Evolutionary conservation across 2,888 invertebrate genomes (phyloP).

Genomic region (Theretra japonica): DNA sequence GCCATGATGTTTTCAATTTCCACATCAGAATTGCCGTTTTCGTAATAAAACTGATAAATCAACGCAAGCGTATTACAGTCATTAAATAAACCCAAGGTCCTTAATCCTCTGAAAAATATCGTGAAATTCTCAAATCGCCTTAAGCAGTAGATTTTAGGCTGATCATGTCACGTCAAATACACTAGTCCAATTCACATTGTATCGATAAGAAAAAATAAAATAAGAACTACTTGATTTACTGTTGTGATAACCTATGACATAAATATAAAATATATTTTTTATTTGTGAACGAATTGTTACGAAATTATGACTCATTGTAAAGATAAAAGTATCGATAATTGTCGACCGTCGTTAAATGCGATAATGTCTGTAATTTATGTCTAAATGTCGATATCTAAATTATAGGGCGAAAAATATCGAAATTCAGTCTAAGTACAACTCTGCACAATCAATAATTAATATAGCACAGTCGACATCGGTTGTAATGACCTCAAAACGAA

Average conservation of each 20-base stretch:
- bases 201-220: not conserved
- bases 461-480: not conserved
- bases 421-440: constrained; percentile 3
- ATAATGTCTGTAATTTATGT: not conserved
- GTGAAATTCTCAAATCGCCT: not conserved
- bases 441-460: not conserved
- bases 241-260: constrained; percentile 22
- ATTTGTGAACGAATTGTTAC: constrained; percentile 16
- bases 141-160: not conserved
- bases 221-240: not conserved
- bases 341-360: constrained; percentile 5
- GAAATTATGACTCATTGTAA: constrained; percentile 9
- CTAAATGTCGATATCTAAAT: not conserved
- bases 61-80: not conserved
- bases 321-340: constrained; percentile 14
- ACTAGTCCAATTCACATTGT: not conserved
- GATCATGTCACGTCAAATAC: not conserved
- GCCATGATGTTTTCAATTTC: too few relatives aligned
- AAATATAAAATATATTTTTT: not conserved
- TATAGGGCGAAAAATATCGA: not conserved
- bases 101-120: not conserved
- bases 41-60: too few relatives aligned
- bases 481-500: not conserved
- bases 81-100: too few relatives aligned
- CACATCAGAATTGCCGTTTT: too few relatives aligned